These are phyloP conservation scores for Poeciliopsis paucimaculata DNA, from an alignment of 2,797 vertebrate species.

Conservation along the genomic window DNA sequence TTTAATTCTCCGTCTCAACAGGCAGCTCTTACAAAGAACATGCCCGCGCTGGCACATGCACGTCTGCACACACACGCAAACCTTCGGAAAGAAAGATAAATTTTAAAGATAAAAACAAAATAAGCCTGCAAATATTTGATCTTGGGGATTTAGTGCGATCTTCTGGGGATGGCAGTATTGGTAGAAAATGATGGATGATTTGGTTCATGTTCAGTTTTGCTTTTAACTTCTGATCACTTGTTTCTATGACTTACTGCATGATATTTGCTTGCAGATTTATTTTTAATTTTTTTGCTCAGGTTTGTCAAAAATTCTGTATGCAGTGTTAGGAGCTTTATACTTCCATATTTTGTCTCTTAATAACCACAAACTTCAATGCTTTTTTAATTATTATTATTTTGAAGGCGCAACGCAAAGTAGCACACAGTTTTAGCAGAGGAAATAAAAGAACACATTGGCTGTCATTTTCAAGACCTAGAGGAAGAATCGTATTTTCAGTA, in stretches of 20 bases:
- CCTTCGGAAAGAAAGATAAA: slow-evolving; percentile 59
- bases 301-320: slow-evolving; percentile 29
- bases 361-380: not conserved
- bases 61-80: slow-evolving; percentile 51
- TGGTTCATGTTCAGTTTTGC: slow-evolving; percentile 55
- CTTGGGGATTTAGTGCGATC: slow-evolving; percentile 34
- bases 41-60: slow-evolving; percentile 55
- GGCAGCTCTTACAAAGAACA: slow-evolving; percentile 70
- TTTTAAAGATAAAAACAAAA: slow-evolving; percentile 60
- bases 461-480: too few species aligned
- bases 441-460: not conserved
- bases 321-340: slow-evolving; percentile 3
- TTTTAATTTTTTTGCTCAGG: slow-evolving; percentile 24
- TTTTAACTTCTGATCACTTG: slow-evolving; percentile 55
- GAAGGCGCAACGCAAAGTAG: not conserved
- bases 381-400: not conserved
- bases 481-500: not conserved
- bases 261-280: slow-evolving; percentile 47
- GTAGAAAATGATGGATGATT: slow-evolving; percentile 47
- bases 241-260: slow-evolving; percentile 23
- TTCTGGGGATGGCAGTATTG: slow-evolving; percentile 44
- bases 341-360: not conserved
- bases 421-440: not conserved
- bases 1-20: slow-evolving; percentile 81
- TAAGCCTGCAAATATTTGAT: slow-evolving; percentile 67